Base-by-base conservation (phyloP, 2,113 vertebrate genomes). In the Neolamprologus kungweensis region DNA sequence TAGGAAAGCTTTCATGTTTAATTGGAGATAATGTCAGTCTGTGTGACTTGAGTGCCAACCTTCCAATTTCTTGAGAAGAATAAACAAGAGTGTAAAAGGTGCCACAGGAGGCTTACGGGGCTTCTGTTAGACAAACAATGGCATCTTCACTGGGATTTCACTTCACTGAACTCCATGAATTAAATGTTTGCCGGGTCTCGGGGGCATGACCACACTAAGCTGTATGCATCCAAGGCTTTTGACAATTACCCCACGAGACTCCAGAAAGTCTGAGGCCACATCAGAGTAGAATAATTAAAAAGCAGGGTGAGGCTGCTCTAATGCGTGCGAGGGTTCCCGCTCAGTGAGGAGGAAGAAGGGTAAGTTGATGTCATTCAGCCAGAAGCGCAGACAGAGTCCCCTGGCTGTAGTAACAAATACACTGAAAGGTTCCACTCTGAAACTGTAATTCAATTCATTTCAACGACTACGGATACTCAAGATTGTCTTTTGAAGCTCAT, bases 191-290 rank as follows among this genome's bases (percentile, higher is more conserved):
- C 86, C 53, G 82, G 90, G 87, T 94, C 91, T 89, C 45, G 73
- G 78, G 89, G 90, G 80, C 92, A 94, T 89, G 94, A 90, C 88
- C 90, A 91, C 87, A 63, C 94, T 95, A 95, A 95, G 96, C 94
- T 91, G 5, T 71, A 91, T 80, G 83, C 94, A 94, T 95, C 94
- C 95, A 91, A 93, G 93, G 94, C 89, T 95, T 95, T 92, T 95
- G 91, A 93, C 96, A 97, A 96, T 96, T 96, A 89, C 92, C 92
- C 89, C 58, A 80, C 31, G 33, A 95, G 96, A 95, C 96, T 97
- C 96, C 96, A 96, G 94, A 93, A 91, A 95, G 96, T 96, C 96
- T 97, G 93, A 88, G 91, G 93, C 93, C 93, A 88, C 86, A 90
- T 95, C 80, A 80, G 60, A 88, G 92, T 84, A 91, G 91, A 94